A percentile compares a stretch with the other conserved stretches of the same genome.
phyloP scores from a whole-genome alignment of 2,797 vertebrate species.

The Merluccius polli region DNA sequence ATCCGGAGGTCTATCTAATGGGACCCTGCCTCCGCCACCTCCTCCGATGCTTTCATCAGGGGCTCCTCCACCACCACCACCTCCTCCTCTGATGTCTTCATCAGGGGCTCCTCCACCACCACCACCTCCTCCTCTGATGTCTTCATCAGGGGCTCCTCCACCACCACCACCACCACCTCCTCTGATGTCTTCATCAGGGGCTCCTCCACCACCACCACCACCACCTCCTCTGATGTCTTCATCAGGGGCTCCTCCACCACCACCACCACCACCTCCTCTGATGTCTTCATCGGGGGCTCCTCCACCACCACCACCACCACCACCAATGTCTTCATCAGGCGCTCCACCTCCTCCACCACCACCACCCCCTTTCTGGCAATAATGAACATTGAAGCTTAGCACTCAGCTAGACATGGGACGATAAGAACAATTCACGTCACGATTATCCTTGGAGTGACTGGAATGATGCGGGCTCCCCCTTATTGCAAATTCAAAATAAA shows the following conservation, averaged over 20 bases:
- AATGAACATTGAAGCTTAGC: neutral
- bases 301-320: conserved; percentile 18
- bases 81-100: conserved; percentile 5
- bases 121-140: conserved; percentile 17
- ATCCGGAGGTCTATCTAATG: neutral
- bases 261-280: conserved; percentile 28
- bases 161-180: conserved; percentile 21
- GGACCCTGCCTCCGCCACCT: conserved; percentile 33
- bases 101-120: conserved; percentile 4
- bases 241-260: no score
- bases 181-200: neutral
- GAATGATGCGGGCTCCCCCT: no score
- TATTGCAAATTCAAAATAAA: no score
- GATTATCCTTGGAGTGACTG: no score
- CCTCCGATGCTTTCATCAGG: conserved; percentile 8
- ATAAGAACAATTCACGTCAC: no score
- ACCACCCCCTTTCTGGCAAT: conserved; percentile 20
- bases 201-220: neutral
- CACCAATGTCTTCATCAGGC: neutral
- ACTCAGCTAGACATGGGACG: no score
- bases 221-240: no score
- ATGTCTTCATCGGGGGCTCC: conserved; percentile 3
- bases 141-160: neutral
- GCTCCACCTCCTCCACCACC: conserved; percentile 18
- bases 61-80: conserved; percentile 21